Base-by-base conservation (phyloP, 35 echinoderm and acorn worm genomes). In the Heliocidaris erythrogramma region DNA sequence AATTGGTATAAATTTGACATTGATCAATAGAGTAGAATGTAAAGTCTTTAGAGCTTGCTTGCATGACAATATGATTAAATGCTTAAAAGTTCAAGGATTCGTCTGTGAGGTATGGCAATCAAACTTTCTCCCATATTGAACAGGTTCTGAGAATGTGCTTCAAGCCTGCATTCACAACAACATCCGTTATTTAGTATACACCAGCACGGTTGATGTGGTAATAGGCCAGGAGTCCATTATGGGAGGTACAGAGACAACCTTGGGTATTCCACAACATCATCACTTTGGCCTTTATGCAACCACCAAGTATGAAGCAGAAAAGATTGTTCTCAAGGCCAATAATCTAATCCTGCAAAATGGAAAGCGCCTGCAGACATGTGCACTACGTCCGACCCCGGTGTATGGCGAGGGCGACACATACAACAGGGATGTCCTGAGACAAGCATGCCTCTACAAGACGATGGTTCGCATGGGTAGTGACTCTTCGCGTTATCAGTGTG, bases 301-400 rank as follows among this genome's bases (percentile, higher is more conserved):
- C 13, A 93, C 97, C 49, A 97, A 97, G 31, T 97, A 90, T 56
- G 92, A 95, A 88, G 95, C 97, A 47, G 97, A 97, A 71, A 96
- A 89, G 71, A 30, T 97, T 0, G 94, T 97, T 11, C 92, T 96
- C 9, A 59, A 95, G 5, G 97, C 97, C 17, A 95, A 96, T 30
- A 95, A 95, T 86, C 60, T 31, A 2, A 88, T 93, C 49, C 49
- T 97, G 32, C 52, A 94, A 47, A 96, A 97, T 29, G 94, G 95
- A 31, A 94, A 96, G 49, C 94, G 94, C 47, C 85, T 97, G 9
- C 50, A 87, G 32, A 97, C 95, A 17, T 97, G 97, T 56, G 89
- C 95, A 0, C 52, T 97, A 16, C 94, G 97, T 32, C 90, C 94
- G 2, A 50, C 94, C 14, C 32, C 87, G 3, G 52, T 96, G 12